phyloP scores from a whole-genome alignment of 2,113 vertebrate genomes.

The Puma concolor region DNA sequence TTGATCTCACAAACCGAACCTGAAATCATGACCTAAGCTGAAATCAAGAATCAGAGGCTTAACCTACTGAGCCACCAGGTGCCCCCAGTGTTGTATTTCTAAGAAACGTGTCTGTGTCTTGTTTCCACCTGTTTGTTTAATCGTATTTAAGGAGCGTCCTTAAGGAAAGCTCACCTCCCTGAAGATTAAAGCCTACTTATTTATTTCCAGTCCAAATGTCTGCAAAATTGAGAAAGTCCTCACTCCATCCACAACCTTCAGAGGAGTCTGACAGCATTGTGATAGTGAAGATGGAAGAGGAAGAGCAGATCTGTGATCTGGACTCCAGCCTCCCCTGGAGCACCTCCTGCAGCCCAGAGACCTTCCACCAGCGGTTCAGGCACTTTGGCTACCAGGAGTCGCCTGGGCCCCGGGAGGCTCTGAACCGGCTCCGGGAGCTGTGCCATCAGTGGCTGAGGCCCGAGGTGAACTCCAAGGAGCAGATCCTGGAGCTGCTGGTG shows the following conservation, averaged over 20 bases:
- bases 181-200: not conserved
- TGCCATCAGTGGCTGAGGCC: conserved; percentile 74
- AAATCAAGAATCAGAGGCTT: too few relatives aligned
- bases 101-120: not conserved
- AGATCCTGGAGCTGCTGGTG: conserved; percentile 75
- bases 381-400: conserved; percentile 70
- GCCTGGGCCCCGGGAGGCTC: conserved; percentile 58
- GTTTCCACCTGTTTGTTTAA: conserved; percentile 30
- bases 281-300: conserved; percentile 44
- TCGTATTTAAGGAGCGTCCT: not conserved
- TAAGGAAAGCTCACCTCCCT: not conserved
- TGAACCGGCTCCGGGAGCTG: conserved; percentile 59
- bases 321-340: not conserved
- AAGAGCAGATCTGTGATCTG: not conserved
- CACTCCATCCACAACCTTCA: not conserved
- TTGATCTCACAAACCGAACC: too few relatives aligned
- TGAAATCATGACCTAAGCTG: too few relatives aligned
- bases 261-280: not conserved
- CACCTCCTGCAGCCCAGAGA: conserved; percentile 39
- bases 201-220: conserved; percentile 32
- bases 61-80: too few relatives aligned
- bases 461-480: conserved; percentile 62
- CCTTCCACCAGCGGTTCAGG: conserved; percentile 61
- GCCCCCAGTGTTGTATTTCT: not conserved
- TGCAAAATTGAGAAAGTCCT: not conserved